Evolutionary conservation across 2,113 vertebrate species (phyloP).

Genomic region (Salvelinus sp.): DNA sequence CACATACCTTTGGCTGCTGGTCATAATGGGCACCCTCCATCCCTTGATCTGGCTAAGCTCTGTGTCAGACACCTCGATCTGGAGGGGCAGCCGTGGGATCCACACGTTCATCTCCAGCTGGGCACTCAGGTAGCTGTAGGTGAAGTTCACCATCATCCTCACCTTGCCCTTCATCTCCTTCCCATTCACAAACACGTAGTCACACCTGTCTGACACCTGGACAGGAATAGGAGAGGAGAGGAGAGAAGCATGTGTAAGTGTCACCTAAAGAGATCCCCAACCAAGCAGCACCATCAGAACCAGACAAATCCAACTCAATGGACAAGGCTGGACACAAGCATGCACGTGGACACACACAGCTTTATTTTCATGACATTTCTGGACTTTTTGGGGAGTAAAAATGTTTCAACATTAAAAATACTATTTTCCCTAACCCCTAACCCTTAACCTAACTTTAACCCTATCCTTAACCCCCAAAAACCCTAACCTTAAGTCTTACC

Average conservation of each 20-base stretch:
- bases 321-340: background rate
- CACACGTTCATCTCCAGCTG: constrained; percentile 89
- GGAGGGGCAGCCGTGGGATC: constrained; percentile 93
- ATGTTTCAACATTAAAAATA: no score
- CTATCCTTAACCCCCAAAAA: no score
- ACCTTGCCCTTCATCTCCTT: constrained; percentile 93
- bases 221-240: constrained; percentile 35
- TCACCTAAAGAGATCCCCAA: background rate
- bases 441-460: no score
- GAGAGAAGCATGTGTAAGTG: background rate
- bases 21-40: constrained; percentile 85
- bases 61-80: constrained; percentile 93
- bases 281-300: background rate
- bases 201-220: constrained; percentile 92
- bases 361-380: no score
- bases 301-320: no score
- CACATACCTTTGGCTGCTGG: constrained; percentile 82
- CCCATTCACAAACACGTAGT: constrained; percentile 94
- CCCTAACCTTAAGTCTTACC: no score
- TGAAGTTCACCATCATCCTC: constrained; percentile 88
- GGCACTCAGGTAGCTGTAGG: constrained; percentile 84
- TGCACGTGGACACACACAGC: background rate
- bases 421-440: no score
- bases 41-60: constrained; percentile 96
- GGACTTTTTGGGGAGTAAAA: no score